A percentile compares a stretch with the other conserved stretches of the same genome.
Conservation (phyloP, 1,140 invertebrate genomes). For the Drosophila tani region DNA sequence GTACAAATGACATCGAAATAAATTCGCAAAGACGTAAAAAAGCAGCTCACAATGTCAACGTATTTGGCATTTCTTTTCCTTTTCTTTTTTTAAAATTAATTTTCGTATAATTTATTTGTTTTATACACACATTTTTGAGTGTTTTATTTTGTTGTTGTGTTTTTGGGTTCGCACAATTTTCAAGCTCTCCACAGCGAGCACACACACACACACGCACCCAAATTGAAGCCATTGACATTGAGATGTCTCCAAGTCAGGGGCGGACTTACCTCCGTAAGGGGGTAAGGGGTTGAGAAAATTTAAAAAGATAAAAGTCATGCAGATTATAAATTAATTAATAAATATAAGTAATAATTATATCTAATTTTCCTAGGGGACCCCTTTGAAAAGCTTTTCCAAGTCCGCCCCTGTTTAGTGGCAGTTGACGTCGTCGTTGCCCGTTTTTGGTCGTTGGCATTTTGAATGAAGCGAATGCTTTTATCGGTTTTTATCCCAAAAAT, state of each 20-base stretch:
- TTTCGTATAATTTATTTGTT: constrained; percentile 53
- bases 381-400: neutral
- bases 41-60: constrained; percentile 46
- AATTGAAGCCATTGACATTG: constrained; percentile 75
- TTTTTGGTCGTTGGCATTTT: constrained; percentile 75
- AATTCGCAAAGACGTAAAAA: constrained; percentile 16
- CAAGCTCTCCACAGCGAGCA: constrained; percentile 22
- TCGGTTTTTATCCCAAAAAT: constrained; percentile 69
- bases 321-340: no score
- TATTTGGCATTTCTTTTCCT: constrained; percentile 48
- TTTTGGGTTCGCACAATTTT: constrained; percentile 60
- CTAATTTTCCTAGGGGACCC: no score
- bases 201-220: constrained; percentile 10
- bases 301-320: no score
- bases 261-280: no score
- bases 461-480: constrained; percentile 59
- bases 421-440: constrained; percentile 42
- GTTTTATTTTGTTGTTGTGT: constrained; percentile 25
- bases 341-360: neutral
- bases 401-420: no score
- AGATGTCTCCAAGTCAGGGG: constrained; percentile 49
- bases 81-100: constrained; percentile 31
- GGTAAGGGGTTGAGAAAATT: no score
- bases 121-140: constrained; percentile 16
- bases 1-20: constrained; percentile 37